Percentiles rank a stretch among this genome's conserved stretches.
Conservation (phyloP, 2,888 invertebrate species). For the Heliconius ethilla region DNA sequence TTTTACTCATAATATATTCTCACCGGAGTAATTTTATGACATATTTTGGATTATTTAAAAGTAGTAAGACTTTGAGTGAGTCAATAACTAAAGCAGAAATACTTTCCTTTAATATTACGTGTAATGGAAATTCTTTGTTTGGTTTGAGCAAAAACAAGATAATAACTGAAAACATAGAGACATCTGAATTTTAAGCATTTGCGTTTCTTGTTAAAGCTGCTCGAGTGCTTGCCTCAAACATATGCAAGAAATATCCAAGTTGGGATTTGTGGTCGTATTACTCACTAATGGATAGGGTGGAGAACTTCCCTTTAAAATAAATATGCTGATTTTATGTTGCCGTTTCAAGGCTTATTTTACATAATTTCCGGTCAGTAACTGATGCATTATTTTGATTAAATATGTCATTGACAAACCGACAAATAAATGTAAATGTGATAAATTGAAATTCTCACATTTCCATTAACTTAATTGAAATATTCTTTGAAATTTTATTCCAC, state of each 20-base stretch:
- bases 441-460: constrained; percentile 31
- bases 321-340: constrained; percentile 75
- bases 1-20: background rate
- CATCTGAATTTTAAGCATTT: constrained; percentile 58
- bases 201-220: constrained; percentile 57
- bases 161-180: constrained; percentile 14
- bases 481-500: constrained; percentile 23
- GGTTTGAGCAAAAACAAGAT: constrained; percentile 52
- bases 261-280: constrained; percentile 69
- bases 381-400: constrained; percentile 66
- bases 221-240: constrained; percentile 59
- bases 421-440: constrained; percentile 38
- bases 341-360: constrained; percentile 75
- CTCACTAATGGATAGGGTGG: constrained; percentile 76
- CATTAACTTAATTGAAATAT: constrained; percentile 37
- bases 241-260: constrained; percentile 65
- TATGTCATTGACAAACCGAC: constrained; percentile 37
- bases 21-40: constrained; percentile 51
- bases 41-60: background rate
- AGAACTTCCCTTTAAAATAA: constrained; percentile 67
- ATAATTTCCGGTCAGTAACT: constrained; percentile 75
- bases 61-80: background rate
- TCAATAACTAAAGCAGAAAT: background rate
- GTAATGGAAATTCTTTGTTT: constrained; percentile 55
- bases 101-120: background rate